Base-by-base conservation (phyloP, 1,140 invertebrate species). In the Drosophila kanapiae region DNA sequence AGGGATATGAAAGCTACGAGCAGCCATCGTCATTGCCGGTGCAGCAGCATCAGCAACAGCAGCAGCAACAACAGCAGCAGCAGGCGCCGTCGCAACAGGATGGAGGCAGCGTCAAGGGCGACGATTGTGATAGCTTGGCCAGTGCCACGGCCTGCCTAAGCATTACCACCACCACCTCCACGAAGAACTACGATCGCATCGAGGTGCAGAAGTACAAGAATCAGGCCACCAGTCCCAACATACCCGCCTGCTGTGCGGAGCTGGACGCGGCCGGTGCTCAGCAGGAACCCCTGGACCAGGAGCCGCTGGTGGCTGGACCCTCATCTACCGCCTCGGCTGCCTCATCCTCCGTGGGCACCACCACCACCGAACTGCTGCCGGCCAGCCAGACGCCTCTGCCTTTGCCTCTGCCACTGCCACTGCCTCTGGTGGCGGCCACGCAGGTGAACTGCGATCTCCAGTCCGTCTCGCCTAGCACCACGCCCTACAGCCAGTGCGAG, bases 201-300 rank as follows among this genome's bases (percentile, higher is more conserved):
- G 91, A 92, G 77, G 91, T 92, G 60, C 91, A 92, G 53, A 93
- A 93, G 76, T 92, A 91, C 56, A 93, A 92, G 67, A 91, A 93
- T 60, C 92, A 93, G 82, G 91, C 92, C 27, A 93, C 92, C 57
- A 93, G 92, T 87, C 92, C 92, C 37, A 93, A 93, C 37, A 92
- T 93, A 70, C 92, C 92, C 35, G 80, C 74, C 59, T 90, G 84
- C 47, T 88, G 84, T 88, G 80, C 75, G 10, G 84, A 88, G 58
- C 37, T 65, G 65, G 60, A 85, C 10, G 6, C 64, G 54, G 47
- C 40, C 16, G 47, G 57, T 9, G 37, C 48, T 4, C 49, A 59
- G 48, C 79, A 54, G 59, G 79, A 86, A 16, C 35, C 35, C 18
- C 51, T 37, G 43, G 74, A 75, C n/a, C 59, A 48, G n/a, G 78